Conservation (phyloP, 2,113 vertebrate genomes). For the Fulmarus glacialis region DNA sequence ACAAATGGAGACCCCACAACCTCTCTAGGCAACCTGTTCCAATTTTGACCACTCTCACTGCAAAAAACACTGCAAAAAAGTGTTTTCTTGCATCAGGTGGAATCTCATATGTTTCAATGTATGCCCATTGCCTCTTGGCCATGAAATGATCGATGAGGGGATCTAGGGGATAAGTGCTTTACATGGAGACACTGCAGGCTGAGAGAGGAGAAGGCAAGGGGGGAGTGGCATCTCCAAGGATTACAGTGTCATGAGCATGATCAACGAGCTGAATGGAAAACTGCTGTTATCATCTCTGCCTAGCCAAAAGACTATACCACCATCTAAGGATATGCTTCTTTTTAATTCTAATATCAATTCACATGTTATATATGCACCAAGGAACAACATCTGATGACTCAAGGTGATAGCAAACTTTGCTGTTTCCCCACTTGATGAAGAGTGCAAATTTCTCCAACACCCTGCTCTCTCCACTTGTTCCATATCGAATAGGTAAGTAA, state of each 20-base stretch:
- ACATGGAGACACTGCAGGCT: fast-evolving
- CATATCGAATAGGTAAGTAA: background rate
- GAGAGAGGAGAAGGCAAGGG: fast-evolving
- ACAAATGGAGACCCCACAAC: background rate
- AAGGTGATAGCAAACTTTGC: background rate
- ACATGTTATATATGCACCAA: background rate
- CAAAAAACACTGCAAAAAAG: background rate
- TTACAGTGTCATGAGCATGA: background rate
- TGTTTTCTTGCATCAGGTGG: background rate
- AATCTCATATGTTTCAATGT: background rate
- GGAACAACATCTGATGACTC: background rate
- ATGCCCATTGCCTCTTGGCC: background rate
- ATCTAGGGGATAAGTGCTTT: background rate
- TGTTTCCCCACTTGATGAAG: background rate
- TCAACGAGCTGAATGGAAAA: background rate
- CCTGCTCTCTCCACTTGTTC: background rate
- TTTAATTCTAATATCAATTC: background rate
- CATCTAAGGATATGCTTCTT: background rate
- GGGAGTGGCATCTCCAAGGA: background rate
- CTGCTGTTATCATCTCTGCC: background rate
- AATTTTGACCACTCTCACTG: background rate
- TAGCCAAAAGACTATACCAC: background rate
- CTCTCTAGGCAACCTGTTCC: background rate
- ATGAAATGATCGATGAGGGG: fast-evolving
- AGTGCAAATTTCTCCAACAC: background rate